Conservation (phyloP, 2,797 vertebrate genomes). For the Hephaestus fuliginosus region DNA sequence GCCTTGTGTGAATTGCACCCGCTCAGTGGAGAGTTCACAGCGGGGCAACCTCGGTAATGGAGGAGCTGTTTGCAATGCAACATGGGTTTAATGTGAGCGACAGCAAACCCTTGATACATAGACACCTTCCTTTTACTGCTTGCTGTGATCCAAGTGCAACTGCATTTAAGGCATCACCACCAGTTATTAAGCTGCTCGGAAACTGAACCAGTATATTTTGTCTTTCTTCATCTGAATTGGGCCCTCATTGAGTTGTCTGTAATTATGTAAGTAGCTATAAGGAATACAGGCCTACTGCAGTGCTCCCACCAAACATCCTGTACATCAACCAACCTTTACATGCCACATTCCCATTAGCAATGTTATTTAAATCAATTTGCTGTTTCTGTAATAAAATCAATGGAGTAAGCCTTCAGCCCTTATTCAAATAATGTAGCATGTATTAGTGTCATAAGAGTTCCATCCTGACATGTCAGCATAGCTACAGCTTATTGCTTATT, state of each 20-base stretch:
- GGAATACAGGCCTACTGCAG: conserved; percentile 1
- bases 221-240: conserved; percentile 7
- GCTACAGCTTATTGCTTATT: conserved; percentile 75
- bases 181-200: background rate
- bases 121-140: conserved; percentile 34
- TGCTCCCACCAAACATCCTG: conserved; percentile 27
- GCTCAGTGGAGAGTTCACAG: conserved; percentile 63
- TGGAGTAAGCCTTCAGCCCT: conserved; percentile 72
- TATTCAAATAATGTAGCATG: conserved; percentile 72
- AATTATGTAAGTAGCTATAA: conserved; percentile 19
- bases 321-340: conserved; percentile 58
- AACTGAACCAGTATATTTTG: conserved; percentile 1
- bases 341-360: conserved; percentile 62
- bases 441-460: conserved; percentile 78
- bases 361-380: conserved; percentile 77
- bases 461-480: conserved; percentile 66
- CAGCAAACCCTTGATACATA: conserved; percentile 46
- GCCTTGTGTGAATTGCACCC: conserved; percentile 43
- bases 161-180: conserved; percentile 7
- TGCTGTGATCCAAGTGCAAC: conserved; percentile 31
- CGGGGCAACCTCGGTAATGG: conserved; percentile 59
- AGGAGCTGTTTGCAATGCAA: conserved; percentile 67
- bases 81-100: conserved; percentile 52
- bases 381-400: conserved; percentile 77
- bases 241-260: conserved; percentile 15